phyloP scores from a whole-genome alignment of 2,113 vertebrate species.

The Phylloscopus whistleri region DNA sequence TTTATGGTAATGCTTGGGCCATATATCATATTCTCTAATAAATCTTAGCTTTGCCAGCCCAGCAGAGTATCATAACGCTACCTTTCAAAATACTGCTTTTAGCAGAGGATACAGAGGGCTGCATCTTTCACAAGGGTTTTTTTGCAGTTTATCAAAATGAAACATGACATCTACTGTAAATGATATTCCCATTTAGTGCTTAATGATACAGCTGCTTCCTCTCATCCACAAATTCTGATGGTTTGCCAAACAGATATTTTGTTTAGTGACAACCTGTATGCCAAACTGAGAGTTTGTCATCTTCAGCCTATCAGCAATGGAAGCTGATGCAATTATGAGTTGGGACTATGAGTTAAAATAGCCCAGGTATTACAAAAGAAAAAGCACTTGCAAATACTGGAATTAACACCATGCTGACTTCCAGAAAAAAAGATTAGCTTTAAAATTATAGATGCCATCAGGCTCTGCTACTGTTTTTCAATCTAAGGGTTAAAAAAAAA shows the following conservation, averaged over 20 bases:
- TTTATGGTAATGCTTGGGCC: not conserved
- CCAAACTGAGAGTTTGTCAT: not conserved
- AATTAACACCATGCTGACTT: not conserved
- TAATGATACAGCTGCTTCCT: slow-evolving; percentile 37
- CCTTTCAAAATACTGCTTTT: slow-evolving; percentile 15
- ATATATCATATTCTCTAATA: slow-evolving; percentile 48
- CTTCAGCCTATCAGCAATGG: not conserved
- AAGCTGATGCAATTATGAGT: not conserved
- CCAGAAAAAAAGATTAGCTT: not conserved
- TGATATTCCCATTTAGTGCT: slow-evolving; percentile 26
- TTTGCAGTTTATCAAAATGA: slow-evolving; percentile 37
- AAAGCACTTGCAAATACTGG: not conserved
- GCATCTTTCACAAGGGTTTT: not conserved
- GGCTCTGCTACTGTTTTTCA: not conserved
- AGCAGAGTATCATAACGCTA: not conserved
- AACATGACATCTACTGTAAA: slow-evolving; percentile 41
- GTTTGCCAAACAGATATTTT: slow-evolving; percentile 1
- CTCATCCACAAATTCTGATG: not conserved
- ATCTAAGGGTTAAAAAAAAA: not conserved
- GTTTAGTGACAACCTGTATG: not conserved
- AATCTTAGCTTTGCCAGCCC: slow-evolving; percentile 30
- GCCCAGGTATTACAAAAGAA: not conserved
- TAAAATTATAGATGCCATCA: not conserved
- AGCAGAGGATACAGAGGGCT: not conserved
- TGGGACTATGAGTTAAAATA: not conserved